Percentiles rank a stretch among this genome's conserved stretches.
Conservation (phyloP, 1,140 invertebrate genomes). For the Scaptomyza graminum region DNA sequence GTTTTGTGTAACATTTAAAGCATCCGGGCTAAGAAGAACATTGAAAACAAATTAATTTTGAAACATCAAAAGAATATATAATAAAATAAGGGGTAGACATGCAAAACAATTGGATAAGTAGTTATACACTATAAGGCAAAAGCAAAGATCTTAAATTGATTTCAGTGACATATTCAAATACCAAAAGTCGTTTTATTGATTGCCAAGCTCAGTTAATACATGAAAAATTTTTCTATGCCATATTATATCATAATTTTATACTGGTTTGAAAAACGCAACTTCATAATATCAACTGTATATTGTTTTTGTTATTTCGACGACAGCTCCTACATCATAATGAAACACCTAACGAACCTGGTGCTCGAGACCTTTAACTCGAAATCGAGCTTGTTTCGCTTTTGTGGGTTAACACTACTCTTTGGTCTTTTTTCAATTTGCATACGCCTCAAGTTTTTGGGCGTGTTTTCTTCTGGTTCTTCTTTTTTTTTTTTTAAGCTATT, state of each 20-base stretch:
- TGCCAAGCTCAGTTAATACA: conserved; percentile 33
- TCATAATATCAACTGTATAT: conserved; percentile 3
- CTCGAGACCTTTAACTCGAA: conserved; percentile 66
- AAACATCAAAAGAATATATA: neutral
- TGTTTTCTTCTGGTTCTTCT: too few relatives aligned
- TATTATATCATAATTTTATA: conserved; percentile 55
- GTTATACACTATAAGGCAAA: conserved; percentile 21
- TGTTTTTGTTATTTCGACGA: conserved; percentile 22
- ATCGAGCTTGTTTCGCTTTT: conserved; percentile 33
- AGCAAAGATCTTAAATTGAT: conserved; percentile 1
- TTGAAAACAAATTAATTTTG: too few relatives aligned
- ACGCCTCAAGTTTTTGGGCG: conserved; percentile 13
- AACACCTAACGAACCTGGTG: conserved; percentile 1
- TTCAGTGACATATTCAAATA: conserved; percentile 15
- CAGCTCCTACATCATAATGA: conserved; percentile 55
- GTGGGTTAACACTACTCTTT: conserved; percentile 48
- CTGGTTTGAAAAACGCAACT: conserved; percentile 5
- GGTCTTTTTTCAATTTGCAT: conserved; percentile 37
- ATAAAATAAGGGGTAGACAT: conserved; percentile 23
- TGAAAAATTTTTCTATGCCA: neutral
- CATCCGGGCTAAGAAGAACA: too few relatives aligned
- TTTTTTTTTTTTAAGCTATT: conserved; percentile 9
- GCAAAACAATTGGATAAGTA: conserved; percentile 29
- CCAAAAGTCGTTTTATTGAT: conserved; percentile 1
- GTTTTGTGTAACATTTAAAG: conserved; percentile 15